Base-by-base conservation (phyloP, 35 echinoderm and acorn worm genomes). In the Lytechinus variegatus region DNA sequence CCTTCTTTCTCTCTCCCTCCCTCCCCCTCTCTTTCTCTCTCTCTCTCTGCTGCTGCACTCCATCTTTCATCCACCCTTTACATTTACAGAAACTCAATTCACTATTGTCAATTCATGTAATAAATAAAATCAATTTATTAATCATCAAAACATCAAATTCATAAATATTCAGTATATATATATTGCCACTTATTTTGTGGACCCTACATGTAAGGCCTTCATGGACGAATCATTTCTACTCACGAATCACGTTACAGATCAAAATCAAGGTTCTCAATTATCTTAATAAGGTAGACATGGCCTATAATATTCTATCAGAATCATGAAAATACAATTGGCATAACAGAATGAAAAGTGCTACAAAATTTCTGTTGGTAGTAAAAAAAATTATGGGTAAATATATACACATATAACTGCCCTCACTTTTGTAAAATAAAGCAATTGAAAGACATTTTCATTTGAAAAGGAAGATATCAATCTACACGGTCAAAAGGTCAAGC, bases 51-150 rank as follows among this genome's bases (percentile, higher is more conserved):
- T 2, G 0, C 33, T 44, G 33, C 57, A 12, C 8, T 60, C 57
- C 10, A 9, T 60, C 57, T 60, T 79, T n/a, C 66, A 79, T 79
- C 16, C 7, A 24, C 0, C 19, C 4, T 4, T 79, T 19, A 79
- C 66, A 79, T 44, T n/a, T 79, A 79, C 66, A 79, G 66, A 79
- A 6, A 24, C 2, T 10, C 57, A 9, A 60, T 10, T 60, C 16
- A 16, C 57, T 60, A 12, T 4, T 19, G 66, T 79, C n/a, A 24
- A 16, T 79, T 79, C 66, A 79, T 79, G 66, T 79, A 79, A 79
- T 79, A 79, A 79, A 79, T 79, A 79, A 79, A 79, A 79, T 79
- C 66, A 79, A n/a, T 79, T 79, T 79, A 79, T 79, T 79, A 79
- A 79, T 79, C 66, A 79, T n/a, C n/a, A 8, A 19, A 79, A 79